phyloP scores from a whole-genome alignment of 2,888 invertebrate species.

The Papilio gigon region DNA sequence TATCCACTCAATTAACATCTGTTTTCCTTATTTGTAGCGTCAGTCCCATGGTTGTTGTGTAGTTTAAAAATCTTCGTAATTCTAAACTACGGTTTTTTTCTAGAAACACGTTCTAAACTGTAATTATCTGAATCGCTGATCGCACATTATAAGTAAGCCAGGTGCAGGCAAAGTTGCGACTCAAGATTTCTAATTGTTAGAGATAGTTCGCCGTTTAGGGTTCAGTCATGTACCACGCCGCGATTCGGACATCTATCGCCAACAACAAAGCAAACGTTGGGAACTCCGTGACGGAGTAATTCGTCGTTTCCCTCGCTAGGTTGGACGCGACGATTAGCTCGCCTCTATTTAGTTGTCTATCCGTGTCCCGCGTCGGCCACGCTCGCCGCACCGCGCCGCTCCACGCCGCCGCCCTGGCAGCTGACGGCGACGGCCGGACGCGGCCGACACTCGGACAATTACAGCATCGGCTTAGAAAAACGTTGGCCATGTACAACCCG shows the following conservation, averaged over 20 bases:
- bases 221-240: constrained; percentile 56
- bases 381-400: too few relatives aligned
- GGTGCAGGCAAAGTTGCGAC: background rate
- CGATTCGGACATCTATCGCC: constrained; percentile 58
- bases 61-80: background rate
- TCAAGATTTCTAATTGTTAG: constrained; percentile 31
- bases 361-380: constrained; percentile 56
- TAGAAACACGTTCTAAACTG: background rate
- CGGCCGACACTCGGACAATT: constrained; percentile 77
- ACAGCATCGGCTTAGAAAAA: constrained; percentile 80
- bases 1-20: background rate
- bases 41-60: background rate
- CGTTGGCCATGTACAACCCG: constrained; percentile 71
- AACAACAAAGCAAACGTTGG: constrained; percentile 78
- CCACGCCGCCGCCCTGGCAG: constrained; percentile 67
- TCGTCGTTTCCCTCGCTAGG: constrained; percentile 77
- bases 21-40: background rate
- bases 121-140: background rate
- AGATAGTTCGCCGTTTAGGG: constrained; percentile 42
- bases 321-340: constrained; percentile 78
- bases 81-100: background rate
- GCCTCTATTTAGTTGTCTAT: constrained; percentile 81
- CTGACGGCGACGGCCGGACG: constrained; percentile 66
- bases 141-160: constrained; percentile 10
- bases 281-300: constrained; percentile 77